These are phyloP conservation scores for Bombylius discolor DNA, from an alignment of 2,888 invertebrate species.

Conservation along the genomic window DNA sequence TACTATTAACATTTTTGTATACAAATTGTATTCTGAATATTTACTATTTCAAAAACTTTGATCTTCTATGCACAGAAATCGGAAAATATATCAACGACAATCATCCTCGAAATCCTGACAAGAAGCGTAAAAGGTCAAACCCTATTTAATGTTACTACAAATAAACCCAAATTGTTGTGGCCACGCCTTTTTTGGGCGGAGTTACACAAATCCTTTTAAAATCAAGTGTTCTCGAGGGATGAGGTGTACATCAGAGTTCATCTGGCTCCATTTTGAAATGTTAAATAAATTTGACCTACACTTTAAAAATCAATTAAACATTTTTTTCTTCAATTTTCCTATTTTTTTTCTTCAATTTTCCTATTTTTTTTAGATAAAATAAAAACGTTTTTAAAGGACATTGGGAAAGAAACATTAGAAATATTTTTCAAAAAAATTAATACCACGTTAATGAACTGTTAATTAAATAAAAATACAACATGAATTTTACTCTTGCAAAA, in stretches of 20 bases:
- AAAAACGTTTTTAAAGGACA: too few relatives aligned
- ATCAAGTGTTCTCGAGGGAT: constrained; percentile 5
- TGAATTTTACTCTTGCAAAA: too few relatives aligned
- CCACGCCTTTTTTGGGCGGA: constrained; percentile 12
- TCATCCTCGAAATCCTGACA: background rate
- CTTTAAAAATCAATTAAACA: background rate
- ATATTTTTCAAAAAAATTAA: too few relatives aligned
- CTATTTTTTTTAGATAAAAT: too few relatives aligned
- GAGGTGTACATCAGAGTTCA: constrained; percentile 14
- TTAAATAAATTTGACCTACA: constrained; percentile 14
- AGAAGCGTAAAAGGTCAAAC: constrained; percentile 14
- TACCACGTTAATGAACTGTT: too few relatives aligned
- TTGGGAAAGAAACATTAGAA: too few relatives aligned
- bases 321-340: too few relatives aligned
- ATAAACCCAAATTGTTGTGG: constrained; percentile 2
- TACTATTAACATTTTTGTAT: too few relatives aligned
- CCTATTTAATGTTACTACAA: constrained; percentile 13
- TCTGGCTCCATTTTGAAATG: constrained; percentile 14
- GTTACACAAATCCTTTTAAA: constrained; percentile 6
- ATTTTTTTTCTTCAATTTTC: too few relatives aligned
- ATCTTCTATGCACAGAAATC: background rate
- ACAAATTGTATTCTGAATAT: too few relatives aligned
- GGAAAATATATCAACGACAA: constrained; percentile 2
- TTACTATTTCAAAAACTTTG: too few relatives aligned
- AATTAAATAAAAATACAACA: too few relatives aligned